Percentiles rank a stretch among this genome's conserved stretches.
phyloP scores from a whole-genome alignment of 2,888 invertebrate species.

The Agrilus cyanescens region DNA sequence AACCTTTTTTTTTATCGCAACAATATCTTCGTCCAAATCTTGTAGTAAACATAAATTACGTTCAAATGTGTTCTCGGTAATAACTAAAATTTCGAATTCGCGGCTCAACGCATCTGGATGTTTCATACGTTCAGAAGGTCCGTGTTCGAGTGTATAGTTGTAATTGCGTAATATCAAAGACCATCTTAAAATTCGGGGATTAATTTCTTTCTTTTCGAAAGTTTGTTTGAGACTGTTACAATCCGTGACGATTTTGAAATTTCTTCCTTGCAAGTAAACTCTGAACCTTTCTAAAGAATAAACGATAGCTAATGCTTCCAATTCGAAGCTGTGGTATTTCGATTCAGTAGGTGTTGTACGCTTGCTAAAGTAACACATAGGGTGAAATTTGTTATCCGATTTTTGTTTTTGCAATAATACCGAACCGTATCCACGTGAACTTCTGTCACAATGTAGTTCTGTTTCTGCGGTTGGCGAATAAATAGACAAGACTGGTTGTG shows the following conservation, averaged over 20 bases:
- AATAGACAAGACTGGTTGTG: not conserved
- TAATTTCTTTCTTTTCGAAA: conserved; percentile 3
- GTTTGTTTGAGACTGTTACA: conserved; percentile 2
- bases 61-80: conserved; percentile 1
- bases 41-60: not conserved
- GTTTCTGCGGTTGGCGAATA: too few species aligned
- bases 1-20: not conserved
- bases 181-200: too few species aligned
- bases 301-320: conserved; percentile 1
- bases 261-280: conserved; percentile 3
- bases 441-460: conserved; percentile 10
- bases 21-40: not conserved
- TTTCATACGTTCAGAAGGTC: not conserved
- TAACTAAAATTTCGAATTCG: not conserved
- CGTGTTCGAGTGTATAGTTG: not conserved
- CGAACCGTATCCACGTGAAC: not conserved
- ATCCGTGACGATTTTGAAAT: conserved; percentile 2
- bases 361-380: conserved; percentile 25
- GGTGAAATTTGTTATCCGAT: conserved; percentile 20
- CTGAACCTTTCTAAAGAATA: conserved; percentile 2
- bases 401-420: conserved; percentile 2
- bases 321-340: conserved; percentile 18
- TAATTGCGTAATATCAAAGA: conserved; percentile 1
- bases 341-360: conserved; percentile 20
- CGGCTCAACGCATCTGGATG: not conserved